Evolutionary conservation across 2,888 invertebrate species (phyloP).

Genomic region (Steinernema hermaphroditum): DNA sequence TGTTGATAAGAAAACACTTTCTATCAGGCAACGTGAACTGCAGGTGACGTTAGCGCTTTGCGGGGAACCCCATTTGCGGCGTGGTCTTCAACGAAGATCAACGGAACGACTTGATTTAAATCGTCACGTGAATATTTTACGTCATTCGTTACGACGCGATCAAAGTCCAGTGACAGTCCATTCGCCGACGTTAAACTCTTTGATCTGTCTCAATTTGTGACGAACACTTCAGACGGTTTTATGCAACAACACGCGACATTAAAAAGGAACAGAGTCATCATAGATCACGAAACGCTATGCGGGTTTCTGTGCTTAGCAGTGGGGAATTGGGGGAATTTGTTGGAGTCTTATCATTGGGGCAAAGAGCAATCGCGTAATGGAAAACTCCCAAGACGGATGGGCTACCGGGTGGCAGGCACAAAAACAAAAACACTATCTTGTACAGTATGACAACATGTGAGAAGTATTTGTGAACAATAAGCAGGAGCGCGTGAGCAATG

Average conservation of each 20-base stretch:
- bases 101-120: conserved; percentile 2
- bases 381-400: conserved; percentile 15
- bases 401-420: background rate
- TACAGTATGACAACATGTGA: background rate
- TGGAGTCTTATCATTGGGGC: background rate
- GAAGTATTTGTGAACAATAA: background rate
- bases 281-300: background rate
- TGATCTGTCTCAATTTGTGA: too few relatives aligned
- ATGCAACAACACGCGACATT: too few relatives aligned
- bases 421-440: background rate
- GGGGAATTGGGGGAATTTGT: background rate
- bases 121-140: background rate
- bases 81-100: background rate
- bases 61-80: conserved; percentile 14
- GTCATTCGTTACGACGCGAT: conserved; percentile 12
- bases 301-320: background rate
- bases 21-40: conserved; percentile 6
- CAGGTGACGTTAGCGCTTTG: background rate
- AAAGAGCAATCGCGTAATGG: conserved; percentile 25
- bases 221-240: too few relatives aligned
- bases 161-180: background rate
- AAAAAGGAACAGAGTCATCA: too few relatives aligned
- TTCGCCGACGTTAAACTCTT: background rate
- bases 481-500: background rate
- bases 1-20: background rate